Percentiles rank a stretch among this genome's conserved stretches.
phyloP scores from a whole-genome alignment of 2,113 vertebrate species.

The Stercorarius parasiticus region DNA sequence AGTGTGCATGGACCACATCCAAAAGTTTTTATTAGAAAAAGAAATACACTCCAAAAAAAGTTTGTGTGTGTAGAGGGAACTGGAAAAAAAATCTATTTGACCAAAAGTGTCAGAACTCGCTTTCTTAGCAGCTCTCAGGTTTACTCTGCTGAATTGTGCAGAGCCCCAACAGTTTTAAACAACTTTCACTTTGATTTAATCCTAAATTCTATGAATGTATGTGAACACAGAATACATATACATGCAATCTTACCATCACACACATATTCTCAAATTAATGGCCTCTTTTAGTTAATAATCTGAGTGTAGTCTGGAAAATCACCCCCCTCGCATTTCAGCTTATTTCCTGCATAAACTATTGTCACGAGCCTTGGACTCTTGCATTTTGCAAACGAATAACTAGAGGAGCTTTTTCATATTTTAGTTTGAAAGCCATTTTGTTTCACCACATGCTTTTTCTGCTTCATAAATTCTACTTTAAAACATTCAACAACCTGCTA shows the following conservation, averaged over 20 bases:
- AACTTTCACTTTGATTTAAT: not conserved
- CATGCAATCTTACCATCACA: not conserved
- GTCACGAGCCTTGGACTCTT: not conserved
- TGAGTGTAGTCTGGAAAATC: not conserved
- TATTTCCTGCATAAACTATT: not conserved
- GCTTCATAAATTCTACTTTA: conserved; percentile 69
- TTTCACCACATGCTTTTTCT: conserved; percentile 61
- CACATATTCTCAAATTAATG: not conserved
- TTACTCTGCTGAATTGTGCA: not conserved
- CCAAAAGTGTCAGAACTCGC: not conserved
- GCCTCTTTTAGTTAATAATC: conserved; percentile 6
- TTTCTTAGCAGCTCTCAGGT: not conserved
- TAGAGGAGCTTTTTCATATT: conserved; percentile 17
- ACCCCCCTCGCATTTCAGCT: not conserved
- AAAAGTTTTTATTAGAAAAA: not conserved
- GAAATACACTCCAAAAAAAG: not conserved
- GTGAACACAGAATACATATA: not conserved
- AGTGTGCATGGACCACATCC: not conserved
- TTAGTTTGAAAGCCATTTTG: conserved; percentile 62
- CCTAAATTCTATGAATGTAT: not conserved
- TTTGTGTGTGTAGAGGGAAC: not conserved
- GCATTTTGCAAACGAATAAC: conserved; percentile 16
- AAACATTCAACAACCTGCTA: conserved; percentile 72
- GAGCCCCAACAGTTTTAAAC: not conserved
- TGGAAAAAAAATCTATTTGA: not conserved